phyloP scores from a whole-genome alignment of 2,888 invertebrate genomes.

The Pachliopta kotzebuea region DNA sequence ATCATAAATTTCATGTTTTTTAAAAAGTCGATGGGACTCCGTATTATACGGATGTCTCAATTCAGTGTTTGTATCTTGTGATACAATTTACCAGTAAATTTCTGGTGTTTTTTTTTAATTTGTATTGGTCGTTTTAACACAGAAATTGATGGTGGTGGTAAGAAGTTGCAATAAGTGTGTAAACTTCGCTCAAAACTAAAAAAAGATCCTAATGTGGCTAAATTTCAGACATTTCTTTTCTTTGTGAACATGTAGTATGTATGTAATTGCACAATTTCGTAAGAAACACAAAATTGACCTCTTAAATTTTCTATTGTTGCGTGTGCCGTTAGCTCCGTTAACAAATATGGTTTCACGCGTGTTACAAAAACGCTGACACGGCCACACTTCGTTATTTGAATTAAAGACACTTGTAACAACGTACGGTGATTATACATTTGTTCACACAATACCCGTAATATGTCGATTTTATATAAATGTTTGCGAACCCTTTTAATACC shows the following conservation, averaged over 20 bases:
- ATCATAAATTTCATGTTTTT: too few relatives aligned
- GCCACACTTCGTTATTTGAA: constrained; percentile 4
- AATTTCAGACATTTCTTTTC: not conserved
- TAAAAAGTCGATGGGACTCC: too few relatives aligned
- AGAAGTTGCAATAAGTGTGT: too few relatives aligned
- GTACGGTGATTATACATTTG: not conserved
- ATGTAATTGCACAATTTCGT: constrained; percentile 4
- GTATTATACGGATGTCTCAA: too few relatives aligned
- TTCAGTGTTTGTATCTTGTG: too few relatives aligned
- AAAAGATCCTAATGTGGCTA: not conserved
- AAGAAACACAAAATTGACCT: constrained; percentile 3
- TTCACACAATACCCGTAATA: not conserved
- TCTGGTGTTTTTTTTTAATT: too few relatives aligned
- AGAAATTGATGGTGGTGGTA: too few relatives aligned
- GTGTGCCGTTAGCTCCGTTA: constrained; percentile 2
- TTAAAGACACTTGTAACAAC: not conserved
- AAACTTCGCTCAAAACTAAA: too few relatives aligned
- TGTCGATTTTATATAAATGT: too few relatives aligned
- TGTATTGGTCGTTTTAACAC: too few relatives aligned
- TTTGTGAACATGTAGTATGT: not conserved
- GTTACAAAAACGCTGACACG: not conserved
- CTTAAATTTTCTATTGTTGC: constrained; percentile 10
- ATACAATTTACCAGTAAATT: too few relatives aligned
- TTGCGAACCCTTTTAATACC: not conserved
- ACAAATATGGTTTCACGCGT: constrained; percentile 6